A percentile compares a stretch with the other conserved stretches of the same genome.
Conservation (phyloP, 2,797 vertebrate species). For the Thamnophis elegans region DNA sequence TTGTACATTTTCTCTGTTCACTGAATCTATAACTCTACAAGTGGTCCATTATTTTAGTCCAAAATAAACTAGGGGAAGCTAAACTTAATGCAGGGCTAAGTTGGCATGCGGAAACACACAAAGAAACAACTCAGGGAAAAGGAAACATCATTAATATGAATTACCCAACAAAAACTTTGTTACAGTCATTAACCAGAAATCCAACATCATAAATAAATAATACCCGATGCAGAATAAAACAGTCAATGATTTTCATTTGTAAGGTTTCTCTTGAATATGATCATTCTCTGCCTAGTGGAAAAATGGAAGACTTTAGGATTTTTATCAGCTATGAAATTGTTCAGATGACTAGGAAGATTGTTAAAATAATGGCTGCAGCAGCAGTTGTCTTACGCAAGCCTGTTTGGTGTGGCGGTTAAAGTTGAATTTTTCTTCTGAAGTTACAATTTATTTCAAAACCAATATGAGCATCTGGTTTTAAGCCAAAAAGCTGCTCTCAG, state of each 20-base stretch:
- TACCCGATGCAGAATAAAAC: not conserved
- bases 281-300: not conserved
- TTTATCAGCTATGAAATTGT: not conserved
- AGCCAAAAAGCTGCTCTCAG: not conserved
- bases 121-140: not conserved
- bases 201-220: not conserved
- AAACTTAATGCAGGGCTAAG: not conserved
- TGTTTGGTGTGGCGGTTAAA: not conserved
- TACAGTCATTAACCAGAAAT: not conserved
- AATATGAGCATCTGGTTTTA: not conserved
- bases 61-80: not conserved
- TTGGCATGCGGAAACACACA: not conserved
- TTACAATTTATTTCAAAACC: not conserved
- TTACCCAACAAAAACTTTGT: not conserved
- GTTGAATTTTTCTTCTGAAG: not conserved
- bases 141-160: not conserved
- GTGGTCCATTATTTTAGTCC: not conserved
- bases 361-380: not conserved
- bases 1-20: not conserved
- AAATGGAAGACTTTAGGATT: not conserved
- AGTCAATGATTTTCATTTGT: not conserved
- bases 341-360: not conserved
- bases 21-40: not conserved
- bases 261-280: not conserved
- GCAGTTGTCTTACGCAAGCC: not conserved